Percentiles rank a stretch among this genome's conserved stretches.
Conservation (phyloP, 2,888 invertebrate genomes). For the Leptura quadrifasciata region DNA sequence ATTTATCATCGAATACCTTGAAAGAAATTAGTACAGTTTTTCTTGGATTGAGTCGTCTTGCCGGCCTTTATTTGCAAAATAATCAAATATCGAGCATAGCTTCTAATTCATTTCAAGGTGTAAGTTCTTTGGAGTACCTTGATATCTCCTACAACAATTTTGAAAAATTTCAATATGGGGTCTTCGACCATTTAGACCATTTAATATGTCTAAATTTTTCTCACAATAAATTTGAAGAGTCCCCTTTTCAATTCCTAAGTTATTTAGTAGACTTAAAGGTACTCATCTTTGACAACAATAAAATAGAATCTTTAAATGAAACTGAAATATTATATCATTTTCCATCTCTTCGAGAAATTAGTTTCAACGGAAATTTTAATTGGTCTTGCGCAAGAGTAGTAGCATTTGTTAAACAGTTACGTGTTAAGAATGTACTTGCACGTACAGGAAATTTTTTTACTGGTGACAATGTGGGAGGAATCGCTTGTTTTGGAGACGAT, state of each 20-base stretch:
- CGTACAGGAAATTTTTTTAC: background rate
- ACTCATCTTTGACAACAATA: conserved; percentile 11
- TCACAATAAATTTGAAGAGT: no score
- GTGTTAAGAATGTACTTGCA: background rate
- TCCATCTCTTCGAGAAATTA: background rate
- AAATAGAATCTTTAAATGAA: conserved; percentile 9
- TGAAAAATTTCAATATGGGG: conserved; percentile 4
- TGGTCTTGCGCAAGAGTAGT: conserved; percentile 15
- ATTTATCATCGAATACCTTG: no score
- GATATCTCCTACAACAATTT: conserved; percentile 7
- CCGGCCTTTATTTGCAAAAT: no score
- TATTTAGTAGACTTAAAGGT: conserved; percentile 2
- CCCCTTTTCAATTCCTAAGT: conserved; percentile 12
- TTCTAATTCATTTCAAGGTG: no score
- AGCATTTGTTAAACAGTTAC: background rate
- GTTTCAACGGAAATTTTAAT: background rate
- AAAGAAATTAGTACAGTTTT: no score
- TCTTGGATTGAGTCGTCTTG: no score
- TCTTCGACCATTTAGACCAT: conserved; percentile 12
- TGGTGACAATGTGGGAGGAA: conserved; percentile 23
- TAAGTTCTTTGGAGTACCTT: no score
- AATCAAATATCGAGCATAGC: no score
- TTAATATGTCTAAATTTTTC: conserved; percentile 33
- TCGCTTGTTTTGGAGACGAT: conserved; percentile 14
- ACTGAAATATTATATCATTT: conserved; percentile 7